Conservation (phyloP, 2,113 vertebrate genomes). For the Tychaedon coryphoeus region DNA sequence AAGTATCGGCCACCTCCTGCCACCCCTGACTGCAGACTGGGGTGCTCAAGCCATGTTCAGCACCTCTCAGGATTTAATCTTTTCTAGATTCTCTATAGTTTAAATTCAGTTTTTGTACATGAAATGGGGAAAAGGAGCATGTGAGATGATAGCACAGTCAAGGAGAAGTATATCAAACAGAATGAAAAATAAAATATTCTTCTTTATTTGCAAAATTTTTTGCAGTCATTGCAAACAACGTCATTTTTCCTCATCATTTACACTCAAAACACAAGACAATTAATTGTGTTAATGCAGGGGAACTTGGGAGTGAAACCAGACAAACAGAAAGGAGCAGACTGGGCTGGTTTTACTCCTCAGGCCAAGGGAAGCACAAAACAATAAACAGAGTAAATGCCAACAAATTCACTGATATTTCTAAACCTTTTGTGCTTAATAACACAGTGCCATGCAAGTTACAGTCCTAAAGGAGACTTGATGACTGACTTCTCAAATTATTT, state of each 20-base stretch:
- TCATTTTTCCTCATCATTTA: background rate
- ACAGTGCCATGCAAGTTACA: background rate
- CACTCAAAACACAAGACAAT: background rate
- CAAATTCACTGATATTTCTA: background rate
- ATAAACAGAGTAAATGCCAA: background rate
- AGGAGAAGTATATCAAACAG: background rate
- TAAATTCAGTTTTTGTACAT: background rate
- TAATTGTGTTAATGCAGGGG: background rate
- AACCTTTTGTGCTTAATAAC: background rate
- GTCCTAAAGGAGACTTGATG: background rate
- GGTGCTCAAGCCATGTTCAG: accelerated
- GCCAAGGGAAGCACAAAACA: background rate
- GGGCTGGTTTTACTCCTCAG: background rate
- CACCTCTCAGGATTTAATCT: background rate
- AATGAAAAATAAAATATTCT: background rate
- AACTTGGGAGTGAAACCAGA: background rate
- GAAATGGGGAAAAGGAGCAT: background rate
- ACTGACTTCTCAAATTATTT: background rate
- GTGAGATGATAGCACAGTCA: background rate
- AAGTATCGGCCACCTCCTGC: background rate
- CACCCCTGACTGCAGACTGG: background rate
- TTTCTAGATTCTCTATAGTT: background rate
- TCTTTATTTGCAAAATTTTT: background rate
- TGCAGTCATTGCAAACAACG: background rate
- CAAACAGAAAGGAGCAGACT: background rate